These are phyloP conservation scores for Arctocebus calabarensis DNA, from an alignment of 2,797 vertebrate species.

Conservation along the genomic window DNA sequence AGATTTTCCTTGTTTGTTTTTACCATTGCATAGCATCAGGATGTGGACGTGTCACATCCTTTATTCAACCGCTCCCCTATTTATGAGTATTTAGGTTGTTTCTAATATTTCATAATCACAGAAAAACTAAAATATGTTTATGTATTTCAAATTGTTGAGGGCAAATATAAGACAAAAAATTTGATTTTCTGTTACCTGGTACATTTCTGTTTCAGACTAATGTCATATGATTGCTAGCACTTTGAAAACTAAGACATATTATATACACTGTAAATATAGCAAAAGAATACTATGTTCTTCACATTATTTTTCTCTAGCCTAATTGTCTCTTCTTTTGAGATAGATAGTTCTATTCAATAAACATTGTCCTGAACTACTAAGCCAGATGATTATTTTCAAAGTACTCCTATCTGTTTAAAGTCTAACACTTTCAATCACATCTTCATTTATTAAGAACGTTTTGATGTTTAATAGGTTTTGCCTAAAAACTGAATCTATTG, in stretches of 20 bases:
- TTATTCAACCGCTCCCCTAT: not conserved
- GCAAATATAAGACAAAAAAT: not conserved
- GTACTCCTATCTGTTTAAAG: not conserved
- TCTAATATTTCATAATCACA: not conserved
- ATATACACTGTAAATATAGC: not conserved
- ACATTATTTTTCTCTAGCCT: not conserved
- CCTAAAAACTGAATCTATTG: not conserved
- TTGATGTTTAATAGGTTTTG: conserved; percentile 16
- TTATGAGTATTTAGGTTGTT: not conserved
- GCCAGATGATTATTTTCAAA: not conserved
- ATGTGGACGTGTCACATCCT: not conserved
- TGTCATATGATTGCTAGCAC: not conserved
- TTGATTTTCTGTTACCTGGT: not conserved
- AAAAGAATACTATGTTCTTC: not conserved
- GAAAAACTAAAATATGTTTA: not conserved
- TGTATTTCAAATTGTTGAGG: not conserved
- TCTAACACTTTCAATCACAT: not conserved
- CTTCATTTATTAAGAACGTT: conserved; percentile 36
- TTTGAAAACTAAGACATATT: not conserved
- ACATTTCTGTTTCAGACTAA: not conserved
- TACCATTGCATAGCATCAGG: not conserved
- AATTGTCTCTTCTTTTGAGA: not conserved
- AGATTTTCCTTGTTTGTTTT: not conserved
- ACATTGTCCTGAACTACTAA: conserved; percentile 6
- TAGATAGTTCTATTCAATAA: not conserved